Base-by-base conservation (phyloP, 2,113 vertebrate species). In the Siniperca knerii region DNA sequence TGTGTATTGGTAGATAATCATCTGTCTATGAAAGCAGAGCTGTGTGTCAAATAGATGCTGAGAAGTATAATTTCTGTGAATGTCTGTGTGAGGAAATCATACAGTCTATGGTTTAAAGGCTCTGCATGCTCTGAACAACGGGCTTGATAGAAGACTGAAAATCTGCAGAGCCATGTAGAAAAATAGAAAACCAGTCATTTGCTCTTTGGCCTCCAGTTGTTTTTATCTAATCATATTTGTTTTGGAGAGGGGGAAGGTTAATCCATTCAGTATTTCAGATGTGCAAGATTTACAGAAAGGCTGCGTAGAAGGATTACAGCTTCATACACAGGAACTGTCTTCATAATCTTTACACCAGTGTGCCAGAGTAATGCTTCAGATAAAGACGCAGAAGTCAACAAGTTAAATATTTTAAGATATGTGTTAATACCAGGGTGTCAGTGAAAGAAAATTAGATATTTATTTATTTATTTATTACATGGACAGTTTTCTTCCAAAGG, bases 181-280 rank as follows among this genome's bases (percentile, higher is more conserved):
- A 80, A 89, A 89, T 48, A 82, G 9, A 85, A 84, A 91, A 83
- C 3, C 73, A 82, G 54, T 85, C 58, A 50, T 86, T 77, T 75
- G 23, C 29, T 83, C 46, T 76, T 79, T 75, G 55, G 70, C 64
- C 52, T 81, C 58, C 40, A 57, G 25, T 61, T 77, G 64, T 89
- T 87, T 86, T 48, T 13, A 37, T 75, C 50, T 35, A 73, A 90
- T 77, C 62, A 42, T 23, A 77, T 84, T 85, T 86, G 74, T 82
- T 77, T 89, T 62, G 23, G 65, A 74, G 44, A 67, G n/a, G 64
- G 10, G 35, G 67, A 40, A 42, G 25, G 52, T 62, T 62, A 81
- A 88, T 85, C 54, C 78, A 61, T 42, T 70, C 75, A 68, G 33
- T 68, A 33, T 64, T 72, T 82, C 48, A 77, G 71, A 77, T 76